Base-by-base conservation (phyloP, 1,140 invertebrate species). In the Cydia pomonella region DNA sequence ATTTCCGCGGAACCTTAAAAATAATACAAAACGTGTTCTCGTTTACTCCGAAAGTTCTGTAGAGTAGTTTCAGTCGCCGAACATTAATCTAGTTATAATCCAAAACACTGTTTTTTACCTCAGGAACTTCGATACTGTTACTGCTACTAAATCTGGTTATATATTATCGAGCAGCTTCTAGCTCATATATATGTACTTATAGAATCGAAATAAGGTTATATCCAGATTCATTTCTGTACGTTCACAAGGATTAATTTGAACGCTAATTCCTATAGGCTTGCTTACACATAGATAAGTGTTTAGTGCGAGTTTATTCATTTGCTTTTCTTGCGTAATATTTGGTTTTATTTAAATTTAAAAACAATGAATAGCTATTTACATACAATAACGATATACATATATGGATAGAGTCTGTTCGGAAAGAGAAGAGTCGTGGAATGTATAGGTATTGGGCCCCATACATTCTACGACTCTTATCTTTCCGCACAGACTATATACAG, bases 71-170 rank as follows among this genome's bases (percentile, higher is more conserved):
- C 83, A 87, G 84, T 91, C 82, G 84, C 80, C 79, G 76, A 87
- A 83, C 87, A 88, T 89, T 92, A 88, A 90, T 90, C 83, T 89
- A 83, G 84, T 89, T 91, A 87, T 84, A 85, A 86, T 83, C 82
- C 80, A 73, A 79, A 75, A 81, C 76, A 75, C 77, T 77, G 78
- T 77, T 82, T 86, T 84, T 86, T 81, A 78, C 78, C 80, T 73
- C 16, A 18, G n/a, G 72, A 77, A 77, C 73, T 80, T 77, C 73
- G 41, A 76, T 79, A 80, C 73, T 76, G 69, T 59, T 76, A 79
- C 27, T 75, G 63, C 62, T 78, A 75, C 38, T 69, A 75, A 62
- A 72, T 33, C 71, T 59, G 10, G 33, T 66, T 69, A 29, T 71
- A 23, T 59, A 18, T 59, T 59, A 23, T 12, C 21, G 0, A 23